Percentiles rank a stretch among this genome's conserved stretches.
Evolutionary conservation across 1,140 invertebrate genomes (phyloP).

Genomic region (Polypedilum vanderplanki): DNA sequence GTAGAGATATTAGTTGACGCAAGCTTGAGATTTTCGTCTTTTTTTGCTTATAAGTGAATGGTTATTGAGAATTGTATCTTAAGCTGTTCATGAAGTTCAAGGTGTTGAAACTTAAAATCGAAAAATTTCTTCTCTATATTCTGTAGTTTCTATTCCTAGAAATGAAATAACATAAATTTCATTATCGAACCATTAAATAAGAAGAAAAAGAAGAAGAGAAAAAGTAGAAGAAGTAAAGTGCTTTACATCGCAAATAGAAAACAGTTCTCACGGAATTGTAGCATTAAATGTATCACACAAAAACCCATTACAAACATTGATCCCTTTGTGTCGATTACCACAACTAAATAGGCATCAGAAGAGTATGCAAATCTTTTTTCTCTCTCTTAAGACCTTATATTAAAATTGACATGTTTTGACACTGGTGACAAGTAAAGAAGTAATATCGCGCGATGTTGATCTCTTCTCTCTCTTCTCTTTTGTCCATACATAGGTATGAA

Average conservation of each 20-base stretch:
- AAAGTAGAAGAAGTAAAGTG: too few relatives aligned
- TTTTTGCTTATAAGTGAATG: too few relatives aligned
- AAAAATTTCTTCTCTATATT: too few relatives aligned
- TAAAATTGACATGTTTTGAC: slow-evolving; percentile 29
- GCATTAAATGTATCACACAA: neutral
- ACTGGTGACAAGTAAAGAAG: slow-evolving; percentile 23
- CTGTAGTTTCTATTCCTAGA: too few relatives aligned
- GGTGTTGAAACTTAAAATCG: too few relatives aligned
- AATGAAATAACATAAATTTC: too few relatives aligned
- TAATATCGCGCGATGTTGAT: slow-evolving; percentile 1
- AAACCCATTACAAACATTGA: neutral
- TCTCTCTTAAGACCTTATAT: neutral
- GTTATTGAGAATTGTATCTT: too few relatives aligned
- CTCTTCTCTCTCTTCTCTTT: slow-evolving; percentile 1
- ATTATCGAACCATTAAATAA: too few relatives aligned
- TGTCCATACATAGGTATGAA: neutral
- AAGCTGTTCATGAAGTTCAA: too few relatives aligned
- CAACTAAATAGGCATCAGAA: neutral
- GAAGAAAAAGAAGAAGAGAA: too few relatives aligned
- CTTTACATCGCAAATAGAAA: neutral
- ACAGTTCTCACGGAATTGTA: neutral
- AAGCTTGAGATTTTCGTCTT: too few relatives aligned
- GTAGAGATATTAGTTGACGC: too few relatives aligned
- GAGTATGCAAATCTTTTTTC: slow-evolving; percentile 8
- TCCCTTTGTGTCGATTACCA: slow-evolving; percentile 5